Percentiles rank a stretch among this genome's conserved stretches.
Evolutionary conservation across 2,797 vertebrate genomes (phyloP).

Genomic region (Nyctibius grandis): DNA sequence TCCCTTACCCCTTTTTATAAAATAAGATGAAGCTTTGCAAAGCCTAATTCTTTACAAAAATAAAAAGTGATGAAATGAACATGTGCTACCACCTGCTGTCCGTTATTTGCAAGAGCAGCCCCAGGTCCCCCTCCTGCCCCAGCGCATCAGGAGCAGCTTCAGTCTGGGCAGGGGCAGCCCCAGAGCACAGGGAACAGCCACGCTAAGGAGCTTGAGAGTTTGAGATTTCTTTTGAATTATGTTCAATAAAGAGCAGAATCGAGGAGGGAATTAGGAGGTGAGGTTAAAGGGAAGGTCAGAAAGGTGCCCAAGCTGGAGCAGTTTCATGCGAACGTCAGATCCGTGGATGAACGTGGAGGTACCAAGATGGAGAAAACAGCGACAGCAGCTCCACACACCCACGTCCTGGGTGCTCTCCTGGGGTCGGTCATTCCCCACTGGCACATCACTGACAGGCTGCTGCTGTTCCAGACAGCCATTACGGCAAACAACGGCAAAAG

Average conservation of each 20-base stretch:
- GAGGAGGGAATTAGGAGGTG: neutral
- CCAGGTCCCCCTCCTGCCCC: neutral
- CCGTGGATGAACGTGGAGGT: fast-evolving
- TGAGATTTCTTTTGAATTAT: neutral
- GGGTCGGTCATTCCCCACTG: neutral
- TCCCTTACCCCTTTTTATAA: neutral
- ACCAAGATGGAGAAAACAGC: neutral
- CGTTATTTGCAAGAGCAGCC: constrained; percentile 4
- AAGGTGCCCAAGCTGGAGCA: neutral
- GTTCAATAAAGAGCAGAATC: neutral
- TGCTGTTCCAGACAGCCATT: neutral
- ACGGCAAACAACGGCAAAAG: neutral
- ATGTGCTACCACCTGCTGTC: constrained; percentile 60
- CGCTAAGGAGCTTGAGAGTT: neutral
- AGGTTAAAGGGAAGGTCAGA: neutral
- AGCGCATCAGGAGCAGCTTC: neutral
- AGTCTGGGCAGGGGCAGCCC: neutral
- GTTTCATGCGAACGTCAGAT: neutral
- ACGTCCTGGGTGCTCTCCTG: fast-evolving
- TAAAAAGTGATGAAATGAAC: neutral
- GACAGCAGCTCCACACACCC: neutral
- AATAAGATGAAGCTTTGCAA: neutral
- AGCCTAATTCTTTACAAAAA: neutral
- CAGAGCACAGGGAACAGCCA: neutral
- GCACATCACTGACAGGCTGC: neutral